Evolutionary conservation across 2,888 invertebrate genomes (phyloP).

Genomic region (Trilocha varians): DNA sequence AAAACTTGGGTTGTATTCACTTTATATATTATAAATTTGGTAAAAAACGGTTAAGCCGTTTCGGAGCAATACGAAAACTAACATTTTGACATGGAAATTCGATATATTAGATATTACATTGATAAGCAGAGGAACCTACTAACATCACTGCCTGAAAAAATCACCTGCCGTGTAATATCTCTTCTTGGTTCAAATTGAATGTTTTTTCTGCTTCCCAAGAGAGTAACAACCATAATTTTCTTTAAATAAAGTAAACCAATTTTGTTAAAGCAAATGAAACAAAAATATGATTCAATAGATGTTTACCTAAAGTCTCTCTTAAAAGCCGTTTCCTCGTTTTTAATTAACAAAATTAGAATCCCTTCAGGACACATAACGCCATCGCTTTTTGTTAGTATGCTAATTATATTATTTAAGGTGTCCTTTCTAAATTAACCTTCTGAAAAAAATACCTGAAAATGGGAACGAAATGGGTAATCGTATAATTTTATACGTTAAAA

Average conservation of each 20-base stretch:
- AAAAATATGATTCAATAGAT: slow-evolving; percentile 31
- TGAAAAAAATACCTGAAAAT: too few species aligned
- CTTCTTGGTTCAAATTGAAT: background rate
- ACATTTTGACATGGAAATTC: too few species aligned
- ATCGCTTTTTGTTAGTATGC: background rate
- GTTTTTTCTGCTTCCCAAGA: background rate
- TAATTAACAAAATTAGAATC: slow-evolving; percentile 19
- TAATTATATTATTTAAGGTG: background rate
- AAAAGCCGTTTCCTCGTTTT: slow-evolving; percentile 25
- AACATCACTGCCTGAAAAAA: too few species aligned
- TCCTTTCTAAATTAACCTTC: background rate
- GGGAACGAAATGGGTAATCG: too few species aligned
- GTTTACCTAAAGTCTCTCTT: slow-evolving; percentile 30
- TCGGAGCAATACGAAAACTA: too few species aligned
- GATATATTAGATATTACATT: too few species aligned
- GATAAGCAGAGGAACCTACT: too few species aligned
- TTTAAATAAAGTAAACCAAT: background rate
- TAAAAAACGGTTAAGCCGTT: too few species aligned
- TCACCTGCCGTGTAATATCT: too few species aligned
- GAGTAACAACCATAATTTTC: background rate
- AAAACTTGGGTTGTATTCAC: too few species aligned
- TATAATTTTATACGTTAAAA: too few species aligned
- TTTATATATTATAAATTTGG: too few species aligned
- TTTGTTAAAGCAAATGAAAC: slow-evolving; percentile 21
- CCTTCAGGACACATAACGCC: background rate